Evolutionary conservation across 1,140 invertebrate species (phyloP), one percentile per base, ranked within the genome.

Genomic region (Eubasilissa regina): DNA sequence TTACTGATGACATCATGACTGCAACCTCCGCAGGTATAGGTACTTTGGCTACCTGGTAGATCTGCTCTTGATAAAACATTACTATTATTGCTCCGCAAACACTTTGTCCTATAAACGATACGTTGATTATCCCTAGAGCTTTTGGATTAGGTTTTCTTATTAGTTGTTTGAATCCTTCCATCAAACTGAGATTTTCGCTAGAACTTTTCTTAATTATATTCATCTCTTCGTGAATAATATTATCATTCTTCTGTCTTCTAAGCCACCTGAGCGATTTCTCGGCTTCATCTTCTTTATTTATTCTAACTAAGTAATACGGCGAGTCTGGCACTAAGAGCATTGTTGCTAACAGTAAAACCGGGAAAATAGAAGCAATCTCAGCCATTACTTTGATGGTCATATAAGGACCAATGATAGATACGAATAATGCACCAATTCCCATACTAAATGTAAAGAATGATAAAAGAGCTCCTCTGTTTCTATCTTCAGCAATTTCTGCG

Each of bases 21-120:
- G 81, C 81, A 3, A 83, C 44, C 15, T 68, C 73, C 4, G 81
- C 58, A 53, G 47, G 58, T 13, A 83, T 73, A 10, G 77, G 78
- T 4, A 68, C 60, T 35, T 73, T 55, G 6, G 62, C 25, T 35
- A 78, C 21, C 21, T 74, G 25, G 25, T 79, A 80, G 13, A 83
- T 83, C 17, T 83, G 79, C 48, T 83, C 81, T 79, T 83, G 81
- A 68, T 83, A 83, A 68, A 83, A 83, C 45, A 80, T 58, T 1
- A 80, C 74, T 7, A 83, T 77, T 7, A 83, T 73, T n/a, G 81
- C 81, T n/a, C 81, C 81, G 55, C 79, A 79, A 43, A 83, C 17
- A 51, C 74, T 60, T 73, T 83, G 81, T 7, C 70, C 66, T 12
- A 80, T 25, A 51, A 76, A 76, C 3, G 76, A 78, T 6, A 83